Evolutionary conservation across 1,140 invertebrate species (phyloP).

Genomic region (Ceratosolen solmsi): DNA sequence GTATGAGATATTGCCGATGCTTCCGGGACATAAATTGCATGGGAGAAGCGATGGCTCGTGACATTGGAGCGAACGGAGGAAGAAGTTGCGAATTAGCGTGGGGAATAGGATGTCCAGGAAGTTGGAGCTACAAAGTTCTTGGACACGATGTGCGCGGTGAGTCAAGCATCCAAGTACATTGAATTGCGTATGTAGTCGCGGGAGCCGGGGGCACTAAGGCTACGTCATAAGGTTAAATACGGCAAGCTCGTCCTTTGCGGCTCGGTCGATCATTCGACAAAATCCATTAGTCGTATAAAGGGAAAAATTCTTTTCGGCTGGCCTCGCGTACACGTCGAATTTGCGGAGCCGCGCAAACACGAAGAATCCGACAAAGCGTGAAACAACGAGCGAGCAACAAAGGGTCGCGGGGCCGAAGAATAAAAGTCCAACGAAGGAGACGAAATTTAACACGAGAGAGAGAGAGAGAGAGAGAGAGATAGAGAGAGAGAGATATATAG

Average conservation of each 20-base stretch:
- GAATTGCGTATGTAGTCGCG: not conserved
- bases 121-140: no score
- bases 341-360: not conserved
- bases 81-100: no score
- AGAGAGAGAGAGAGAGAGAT: not conserved
- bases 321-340: not conserved
- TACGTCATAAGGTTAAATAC: no score
- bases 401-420: not conserved
- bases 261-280: not conserved
- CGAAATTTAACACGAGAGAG: not conserved
- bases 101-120: no score
- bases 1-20: no score
- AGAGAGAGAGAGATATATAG: no score
- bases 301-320: not conserved
- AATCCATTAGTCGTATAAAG: conserved; percentile 18
- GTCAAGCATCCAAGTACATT: not conserved
- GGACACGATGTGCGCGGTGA: no score
- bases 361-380: not conserved
- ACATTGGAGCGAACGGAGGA: no score
- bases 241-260: not conserved
- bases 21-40: no score
- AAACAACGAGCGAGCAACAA: conserved; percentile 22
- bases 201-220: no score
- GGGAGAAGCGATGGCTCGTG: no score
- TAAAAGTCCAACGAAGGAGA: not conserved